Percentiles rank a stretch among this genome's conserved stretches.
These are phyloP conservation scores for Macroglossus sobrinus DNA, from an alignment of 2,113 vertebrate genomes.

Conservation along the genomic window DNA sequence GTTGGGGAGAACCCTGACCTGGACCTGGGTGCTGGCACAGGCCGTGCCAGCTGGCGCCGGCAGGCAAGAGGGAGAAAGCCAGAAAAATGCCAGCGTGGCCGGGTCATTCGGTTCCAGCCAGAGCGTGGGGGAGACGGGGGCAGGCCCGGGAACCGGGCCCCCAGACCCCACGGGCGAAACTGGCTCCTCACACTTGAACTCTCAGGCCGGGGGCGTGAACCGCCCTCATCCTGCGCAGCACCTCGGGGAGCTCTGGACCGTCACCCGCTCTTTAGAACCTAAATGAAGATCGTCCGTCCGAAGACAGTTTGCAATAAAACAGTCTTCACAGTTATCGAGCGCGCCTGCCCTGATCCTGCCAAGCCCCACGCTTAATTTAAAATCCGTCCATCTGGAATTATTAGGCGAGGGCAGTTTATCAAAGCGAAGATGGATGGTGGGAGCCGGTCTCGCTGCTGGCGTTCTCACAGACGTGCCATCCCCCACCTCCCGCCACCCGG, in stretches of 20 bases:
- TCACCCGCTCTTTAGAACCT: neutral
- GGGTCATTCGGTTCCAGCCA: neutral
- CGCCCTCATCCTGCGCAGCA: accelerated
- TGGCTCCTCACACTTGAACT: accelerated
- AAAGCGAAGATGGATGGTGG: constrained; percentile 40
- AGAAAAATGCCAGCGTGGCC: neutral
- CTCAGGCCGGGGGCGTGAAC: accelerated
- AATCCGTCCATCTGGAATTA: constrained; percentile 55
- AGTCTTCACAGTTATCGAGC: neutral
- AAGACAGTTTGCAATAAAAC: constrained; percentile 33
- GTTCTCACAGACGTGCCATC: neutral
- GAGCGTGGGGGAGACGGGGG: neutral
- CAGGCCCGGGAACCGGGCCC: accelerated
- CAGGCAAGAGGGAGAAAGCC: neutral
- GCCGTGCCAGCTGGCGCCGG: neutral
- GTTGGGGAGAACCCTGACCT: neutral
- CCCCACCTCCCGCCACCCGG: constrained; percentile 53
- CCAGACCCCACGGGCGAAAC: accelerated
- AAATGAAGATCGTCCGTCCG: neutral
- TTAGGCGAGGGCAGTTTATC: constrained; percentile 48
- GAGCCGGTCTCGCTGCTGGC: constrained; percentile 50
- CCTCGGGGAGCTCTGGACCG: accelerated
- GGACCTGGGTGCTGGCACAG: neutral
- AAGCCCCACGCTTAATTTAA: constrained; percentile 12
- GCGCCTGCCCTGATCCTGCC: neutral